phyloP scores from a whole-genome alignment of 1,140 invertebrate species.

The Drosophila asahinai region DNA sequence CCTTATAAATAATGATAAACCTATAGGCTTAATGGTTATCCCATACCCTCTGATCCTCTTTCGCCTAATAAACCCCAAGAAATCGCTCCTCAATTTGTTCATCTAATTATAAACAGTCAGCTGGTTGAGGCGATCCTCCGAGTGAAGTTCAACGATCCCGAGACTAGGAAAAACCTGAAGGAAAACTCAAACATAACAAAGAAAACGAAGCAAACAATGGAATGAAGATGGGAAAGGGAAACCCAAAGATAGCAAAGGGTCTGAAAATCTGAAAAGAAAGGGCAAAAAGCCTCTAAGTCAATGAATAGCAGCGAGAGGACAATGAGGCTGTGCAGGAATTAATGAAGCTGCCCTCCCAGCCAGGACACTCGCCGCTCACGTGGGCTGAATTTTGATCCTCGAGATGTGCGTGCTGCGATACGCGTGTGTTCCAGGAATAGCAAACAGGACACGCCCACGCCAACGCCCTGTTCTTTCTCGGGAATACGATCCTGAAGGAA shows the following conservation, averaged over 20 bases:
- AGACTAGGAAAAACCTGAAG: constrained; percentile 7
- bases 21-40: constrained; percentile 1
- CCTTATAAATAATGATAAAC: background rate
- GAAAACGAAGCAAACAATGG: constrained; percentile 40
- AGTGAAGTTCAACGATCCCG: constrained; percentile 34
- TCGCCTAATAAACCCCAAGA: background rate
- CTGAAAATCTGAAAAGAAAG: constrained; percentile 9
- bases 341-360: constrained; percentile 15
- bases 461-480: constrained; percentile 5
- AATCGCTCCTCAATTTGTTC: constrained; percentile 19
- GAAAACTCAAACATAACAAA: constrained; percentile 25
- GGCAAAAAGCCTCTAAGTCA: constrained; percentile 29
- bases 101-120: constrained; percentile 34
- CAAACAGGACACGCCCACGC: constrained; percentile 44
- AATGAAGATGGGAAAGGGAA: constrained; percentile 29
- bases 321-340: constrained; percentile 41
- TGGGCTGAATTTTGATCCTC: constrained; percentile 34
- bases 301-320: constrained; percentile 27
- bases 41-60: background rate
- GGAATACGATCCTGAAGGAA: constrained; percentile 69
- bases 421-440: constrained; percentile 76
- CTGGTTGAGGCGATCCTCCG: constrained; percentile 16
- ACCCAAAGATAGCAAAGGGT: constrained; percentile 15
- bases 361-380: constrained; percentile 42
- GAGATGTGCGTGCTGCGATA: constrained; percentile 79